Percentiles rank a stretch among this genome's conserved stretches.
Evolutionary conservation across 2,113 vertebrate genomes (phyloP).

Genomic region (Gopherus evgoodei): DNA sequence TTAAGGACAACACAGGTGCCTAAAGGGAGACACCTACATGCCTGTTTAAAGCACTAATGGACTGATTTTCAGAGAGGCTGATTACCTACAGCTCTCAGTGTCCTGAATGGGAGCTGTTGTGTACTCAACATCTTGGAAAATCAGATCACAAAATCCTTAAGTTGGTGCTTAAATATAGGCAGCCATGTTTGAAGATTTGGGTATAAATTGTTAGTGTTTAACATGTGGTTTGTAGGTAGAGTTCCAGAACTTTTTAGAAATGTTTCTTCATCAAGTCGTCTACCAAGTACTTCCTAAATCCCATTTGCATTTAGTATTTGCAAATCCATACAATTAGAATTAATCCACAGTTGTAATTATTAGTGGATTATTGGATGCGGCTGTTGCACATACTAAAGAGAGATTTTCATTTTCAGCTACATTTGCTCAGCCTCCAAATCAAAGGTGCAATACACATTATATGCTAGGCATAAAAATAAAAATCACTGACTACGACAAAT

Average conservation of each 20-base stretch:
- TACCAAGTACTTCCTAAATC: conserved; percentile 31
- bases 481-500: conserved; percentile 62
- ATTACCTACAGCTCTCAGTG: background rate
- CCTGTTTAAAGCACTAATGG: background rate
- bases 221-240: background rate
- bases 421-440: conserved; percentile 65
- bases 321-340: conserved; percentile 49
- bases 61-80: background rate
- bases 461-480: conserved; percentile 60
- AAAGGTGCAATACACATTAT: conserved; percentile 61
- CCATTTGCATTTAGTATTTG: conserved; percentile 26
- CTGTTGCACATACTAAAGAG: conserved; percentile 46
- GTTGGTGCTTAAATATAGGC: conserved; percentile 14
- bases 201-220: background rate
- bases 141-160: background rate
- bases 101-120: conserved; percentile 4
- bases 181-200: conserved; percentile 51
- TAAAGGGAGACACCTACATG: background rate
- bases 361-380: conserved; percentile 69
- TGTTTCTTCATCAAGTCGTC: conserved; percentile 13
- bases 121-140: background rate
- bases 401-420: conserved; percentile 74
- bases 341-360: conserved; percentile 71
- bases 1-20: background rate
- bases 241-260: conserved; percentile 52